phyloP scores from a whole-genome alignment of 1,140 invertebrate species.

The Rhyzopertha dominica region DNA sequence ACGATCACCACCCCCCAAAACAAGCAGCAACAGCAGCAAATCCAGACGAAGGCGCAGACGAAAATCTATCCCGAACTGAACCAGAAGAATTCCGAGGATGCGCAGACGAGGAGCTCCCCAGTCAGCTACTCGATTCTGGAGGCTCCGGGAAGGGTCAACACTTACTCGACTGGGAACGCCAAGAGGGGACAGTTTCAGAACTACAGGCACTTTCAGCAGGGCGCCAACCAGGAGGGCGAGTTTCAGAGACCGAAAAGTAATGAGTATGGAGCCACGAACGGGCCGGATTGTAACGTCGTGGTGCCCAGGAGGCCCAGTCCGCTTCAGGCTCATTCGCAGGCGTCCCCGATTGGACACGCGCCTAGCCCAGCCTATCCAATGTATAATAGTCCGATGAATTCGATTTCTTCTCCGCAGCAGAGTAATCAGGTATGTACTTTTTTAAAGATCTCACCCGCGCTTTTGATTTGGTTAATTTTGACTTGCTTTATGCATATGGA shows the following conservation, averaged over 20 bases:
- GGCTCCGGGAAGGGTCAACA: constrained; percentile 54
- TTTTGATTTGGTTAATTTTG: too few species aligned
- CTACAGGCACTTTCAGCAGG: constrained; percentile 57
- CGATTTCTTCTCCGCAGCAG: constrained; percentile 63
- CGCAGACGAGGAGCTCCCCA: constrained; percentile 63
- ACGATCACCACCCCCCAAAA: constrained; percentile 48
- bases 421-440: constrained; percentile 54
- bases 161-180: constrained; percentile 53
- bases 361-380: constrained; percentile 70
- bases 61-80: constrained; percentile 62
- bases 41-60: constrained; percentile 63
- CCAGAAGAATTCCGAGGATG: constrained; percentile 44
- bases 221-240: constrained; percentile 55
- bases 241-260: constrained; percentile 63
- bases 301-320: constrained; percentile 64
- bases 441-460: neutral
- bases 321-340: constrained; percentile 60
- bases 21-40: constrained; percentile 50
- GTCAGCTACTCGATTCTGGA: constrained; percentile 74
- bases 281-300: constrained; percentile 59
- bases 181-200: constrained; percentile 45
- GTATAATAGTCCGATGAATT: constrained; percentile 72
- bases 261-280: constrained; percentile 38
- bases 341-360: constrained; percentile 55
- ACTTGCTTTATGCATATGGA: too few species aligned